Percentiles rank a stretch among this genome's conserved stretches.
phyloP scores from a whole-genome alignment of 2,888 invertebrate species.

The Apodemia zela region DNA sequence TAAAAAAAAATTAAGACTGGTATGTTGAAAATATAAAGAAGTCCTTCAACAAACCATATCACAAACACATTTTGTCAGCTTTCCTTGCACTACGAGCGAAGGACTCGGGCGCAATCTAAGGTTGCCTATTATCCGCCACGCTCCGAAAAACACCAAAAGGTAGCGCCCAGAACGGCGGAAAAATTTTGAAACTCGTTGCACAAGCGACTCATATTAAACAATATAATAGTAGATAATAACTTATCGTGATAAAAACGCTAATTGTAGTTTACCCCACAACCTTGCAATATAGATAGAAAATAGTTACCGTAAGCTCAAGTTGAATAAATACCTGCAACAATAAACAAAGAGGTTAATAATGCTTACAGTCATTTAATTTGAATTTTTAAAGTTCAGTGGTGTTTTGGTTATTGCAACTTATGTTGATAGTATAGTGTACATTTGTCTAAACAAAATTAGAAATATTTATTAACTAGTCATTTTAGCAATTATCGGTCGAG shows the following conservation, averaged over 20 bases:
- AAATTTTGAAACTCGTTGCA: slow-evolving; percentile 75
- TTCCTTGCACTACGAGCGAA: slow-evolving; percentile 69
- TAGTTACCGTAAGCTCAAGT: slow-evolving; percentile 46
- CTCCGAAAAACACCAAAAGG: slow-evolving; percentile 79
- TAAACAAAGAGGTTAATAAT: slow-evolving; percentile 37
- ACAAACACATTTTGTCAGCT: slow-evolving; percentile 49
- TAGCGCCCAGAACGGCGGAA: slow-evolving; percentile 70
- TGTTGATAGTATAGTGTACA: too few species aligned
- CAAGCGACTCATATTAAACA: slow-evolving; percentile 76
- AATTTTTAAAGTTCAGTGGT: background rate
- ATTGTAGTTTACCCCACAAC: slow-evolving; percentile 70
- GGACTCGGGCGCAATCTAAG: slow-evolving; percentile 76
- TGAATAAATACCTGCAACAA: slow-evolving; percentile 64
- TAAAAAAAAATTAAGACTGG: too few species aligned
- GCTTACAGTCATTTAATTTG: slow-evolving; percentile 2
- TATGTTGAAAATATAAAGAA: background rate
- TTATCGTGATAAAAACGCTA: slow-evolving; percentile 74
- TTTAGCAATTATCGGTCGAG: too few species aligned
- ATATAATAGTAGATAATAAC: slow-evolving; percentile 72
- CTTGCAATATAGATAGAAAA: slow-evolving; percentile 32
- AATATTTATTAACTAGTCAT: too few species aligned
- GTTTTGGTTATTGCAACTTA: background rate
- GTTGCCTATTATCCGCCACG: slow-evolving; percentile 78
- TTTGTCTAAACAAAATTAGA: too few species aligned
- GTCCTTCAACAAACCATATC: background rate